Conservation (phyloP, 2,888 invertebrate genomes). For the Platycnemis pennipes region DNA sequence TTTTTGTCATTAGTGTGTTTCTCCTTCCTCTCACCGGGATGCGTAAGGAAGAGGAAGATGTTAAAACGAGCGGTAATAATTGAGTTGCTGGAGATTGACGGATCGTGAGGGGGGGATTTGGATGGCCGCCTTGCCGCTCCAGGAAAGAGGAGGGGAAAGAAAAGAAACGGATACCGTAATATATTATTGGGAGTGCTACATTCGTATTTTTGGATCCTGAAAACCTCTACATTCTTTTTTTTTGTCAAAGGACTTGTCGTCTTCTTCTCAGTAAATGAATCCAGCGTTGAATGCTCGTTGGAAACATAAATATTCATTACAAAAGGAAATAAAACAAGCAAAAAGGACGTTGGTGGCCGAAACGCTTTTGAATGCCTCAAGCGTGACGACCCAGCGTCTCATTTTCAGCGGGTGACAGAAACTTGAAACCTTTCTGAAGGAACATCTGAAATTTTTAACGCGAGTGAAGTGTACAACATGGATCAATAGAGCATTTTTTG, state of each 20-base stretch:
- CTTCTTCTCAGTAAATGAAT: neutral
- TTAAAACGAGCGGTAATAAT: neutral
- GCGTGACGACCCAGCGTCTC: neutral
- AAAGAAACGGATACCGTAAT: neutral
- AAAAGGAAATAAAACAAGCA: neutral
- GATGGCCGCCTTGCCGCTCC: neutral
- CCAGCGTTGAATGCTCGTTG: neutral
- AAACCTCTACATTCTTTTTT: neutral
- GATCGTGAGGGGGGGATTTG: neutral
- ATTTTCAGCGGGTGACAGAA: neutral
- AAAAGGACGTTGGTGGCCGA: neutral
- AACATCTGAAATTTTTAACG: neutral
- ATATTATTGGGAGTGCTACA: neutral
- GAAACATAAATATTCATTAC: neutral
- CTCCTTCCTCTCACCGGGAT: neutral
- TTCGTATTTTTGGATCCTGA: neutral
- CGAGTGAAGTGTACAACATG: too few species aligned
- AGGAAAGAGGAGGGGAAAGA: neutral
- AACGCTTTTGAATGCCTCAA: neutral
- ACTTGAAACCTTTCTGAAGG: neutral
- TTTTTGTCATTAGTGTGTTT: slow-evolving; percentile 22
- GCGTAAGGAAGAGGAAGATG: neutral
- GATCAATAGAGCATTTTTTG: too few species aligned
- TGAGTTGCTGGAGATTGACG: neutral
- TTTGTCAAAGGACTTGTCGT: neutral